phyloP scores from a whole-genome alignment of 2,113 vertebrate species.

The Hippocampus guttulatus region DNA sequence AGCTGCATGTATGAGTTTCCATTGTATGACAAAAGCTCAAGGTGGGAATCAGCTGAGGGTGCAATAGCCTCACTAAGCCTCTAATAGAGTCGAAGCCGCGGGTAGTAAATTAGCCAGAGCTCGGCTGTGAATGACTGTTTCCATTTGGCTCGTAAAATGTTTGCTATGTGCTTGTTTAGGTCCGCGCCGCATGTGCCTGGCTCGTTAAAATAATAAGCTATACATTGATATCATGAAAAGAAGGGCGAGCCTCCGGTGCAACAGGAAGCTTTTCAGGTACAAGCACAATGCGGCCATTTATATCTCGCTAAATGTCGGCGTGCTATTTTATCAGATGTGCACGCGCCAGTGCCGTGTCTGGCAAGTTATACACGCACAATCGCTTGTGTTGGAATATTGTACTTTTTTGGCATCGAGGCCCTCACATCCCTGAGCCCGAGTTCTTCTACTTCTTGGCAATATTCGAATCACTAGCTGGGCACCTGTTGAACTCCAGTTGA shows the following conservation, averaged over 20 bases:
- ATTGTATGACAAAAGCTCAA: conserved; percentile 35
- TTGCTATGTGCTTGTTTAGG: conserved; percentile 69
- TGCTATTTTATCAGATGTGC: conserved; percentile 5
- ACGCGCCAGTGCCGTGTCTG: neutral
- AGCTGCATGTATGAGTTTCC: conserved; percentile 45
- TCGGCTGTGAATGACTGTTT: conserved; percentile 72
- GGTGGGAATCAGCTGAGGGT: conserved; percentile 57
- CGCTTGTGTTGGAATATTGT: conserved; percentile 32
- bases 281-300: conserved; percentile 37
- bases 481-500: conserved; percentile 61
- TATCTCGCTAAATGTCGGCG: conserved; percentile 32
- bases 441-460: conserved; percentile 39
- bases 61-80: conserved; percentile 46
- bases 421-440: conserved; percentile 36
- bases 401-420: conserved; percentile 35
- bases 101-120: conserved; percentile 64
- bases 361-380: conserved; percentile 11
- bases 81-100: conserved; percentile 51
- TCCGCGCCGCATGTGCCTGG: conserved; percentile 54
- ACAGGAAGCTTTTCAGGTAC: conserved; percentile 57
- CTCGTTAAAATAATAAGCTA: conserved; percentile 68
- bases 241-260: conserved; percentile 25
- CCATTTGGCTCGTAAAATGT: conserved; percentile 69
- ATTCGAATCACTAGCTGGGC: conserved; percentile 46
- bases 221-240: conserved; percentile 45